phyloP scores from a whole-genome alignment of 2,888 invertebrate species.

The Idaea straminata region DNA sequence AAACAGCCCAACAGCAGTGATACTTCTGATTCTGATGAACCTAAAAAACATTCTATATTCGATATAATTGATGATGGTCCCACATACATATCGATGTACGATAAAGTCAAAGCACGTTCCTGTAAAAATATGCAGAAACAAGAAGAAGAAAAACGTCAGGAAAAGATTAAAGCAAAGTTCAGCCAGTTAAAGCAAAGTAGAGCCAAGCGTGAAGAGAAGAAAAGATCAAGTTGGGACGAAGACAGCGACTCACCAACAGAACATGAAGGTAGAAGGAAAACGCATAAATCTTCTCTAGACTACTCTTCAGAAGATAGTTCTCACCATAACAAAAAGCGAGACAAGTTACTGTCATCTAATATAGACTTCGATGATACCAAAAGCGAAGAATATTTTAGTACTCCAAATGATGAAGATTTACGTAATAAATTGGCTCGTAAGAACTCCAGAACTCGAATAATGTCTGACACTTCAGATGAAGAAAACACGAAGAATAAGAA shows the following conservation, averaged over 20 bases:
- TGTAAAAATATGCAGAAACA: conserved; percentile 96
- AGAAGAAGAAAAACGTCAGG: conserved; percentile 91
- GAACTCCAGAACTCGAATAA: conserved; percentile 85
- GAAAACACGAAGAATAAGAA: conserved; percentile 78
- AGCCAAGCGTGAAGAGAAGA: conserved; percentile 93
- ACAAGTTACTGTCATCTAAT: conserved; percentile 68
- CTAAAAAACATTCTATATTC: conserved; percentile 94
- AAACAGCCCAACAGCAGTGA: conserved; percentile 81
- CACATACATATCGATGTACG: conserved; percentile 97
- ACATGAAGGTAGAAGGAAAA: conserved; percentile 61
- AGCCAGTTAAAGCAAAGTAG: conserved; percentile 92
- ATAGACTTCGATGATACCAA: conserved; percentile 67
- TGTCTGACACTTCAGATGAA: conserved; percentile 89
- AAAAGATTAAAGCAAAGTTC: conserved; percentile 94
- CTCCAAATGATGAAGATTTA: conserved; percentile 73
- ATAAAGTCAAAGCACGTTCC: conserved; percentile 96
- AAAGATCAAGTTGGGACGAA: conserved; percentile 94
- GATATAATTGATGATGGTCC: conserved; percentile 94
- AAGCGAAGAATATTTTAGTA: conserved; percentile 70
- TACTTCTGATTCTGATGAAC: conserved; percentile 88
- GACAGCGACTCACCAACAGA: conserved; percentile 85
- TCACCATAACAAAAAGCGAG: conserved; percentile 67
- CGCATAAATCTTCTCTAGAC: conserved; percentile 66
- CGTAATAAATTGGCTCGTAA: conserved; percentile 82
- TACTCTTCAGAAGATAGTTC: conserved; percentile 78